A percentile compares a stretch with the other conserved stretches of the same genome.
Conservation (phyloP, 2,113 vertebrate genomes). For the Centropus bengalensis region DNA sequence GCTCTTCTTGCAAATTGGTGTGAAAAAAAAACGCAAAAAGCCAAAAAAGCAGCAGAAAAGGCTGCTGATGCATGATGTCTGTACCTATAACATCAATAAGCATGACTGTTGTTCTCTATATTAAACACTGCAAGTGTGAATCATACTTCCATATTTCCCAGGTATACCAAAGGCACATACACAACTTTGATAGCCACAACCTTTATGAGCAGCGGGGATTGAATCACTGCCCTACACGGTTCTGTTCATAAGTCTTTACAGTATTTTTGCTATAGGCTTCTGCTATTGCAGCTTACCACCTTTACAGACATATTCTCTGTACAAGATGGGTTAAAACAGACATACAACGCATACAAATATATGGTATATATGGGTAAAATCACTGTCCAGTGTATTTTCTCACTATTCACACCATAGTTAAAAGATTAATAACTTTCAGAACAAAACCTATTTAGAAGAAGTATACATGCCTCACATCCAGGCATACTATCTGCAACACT, state of each 20-base stretch:
- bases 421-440: background rate
- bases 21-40: too few relatives aligned
- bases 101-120: background rate
- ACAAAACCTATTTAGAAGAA: background rate
- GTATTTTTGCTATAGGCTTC: background rate
- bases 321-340: background rate
- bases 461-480: background rate
- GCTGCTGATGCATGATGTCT: background rate
- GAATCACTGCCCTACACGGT: background rate
- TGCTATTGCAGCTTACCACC: rapidly evolving
- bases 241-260: background rate
- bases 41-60: too few relatives aligned
- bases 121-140: background rate
- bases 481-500: background rate
- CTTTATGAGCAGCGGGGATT: background rate
- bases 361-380: background rate
- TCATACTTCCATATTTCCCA: background rate
- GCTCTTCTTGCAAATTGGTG: background rate
- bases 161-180: background rate
- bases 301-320: background rate
- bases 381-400: background rate
- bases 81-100: background rate
- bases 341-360: too few relatives aligned
- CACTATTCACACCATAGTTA: background rate
- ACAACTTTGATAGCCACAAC: background rate